These are phyloP conservation scores for Corvus cornix DNA, from an alignment of 2,113 vertebrate genomes.

Conservation along the genomic window DNA sequence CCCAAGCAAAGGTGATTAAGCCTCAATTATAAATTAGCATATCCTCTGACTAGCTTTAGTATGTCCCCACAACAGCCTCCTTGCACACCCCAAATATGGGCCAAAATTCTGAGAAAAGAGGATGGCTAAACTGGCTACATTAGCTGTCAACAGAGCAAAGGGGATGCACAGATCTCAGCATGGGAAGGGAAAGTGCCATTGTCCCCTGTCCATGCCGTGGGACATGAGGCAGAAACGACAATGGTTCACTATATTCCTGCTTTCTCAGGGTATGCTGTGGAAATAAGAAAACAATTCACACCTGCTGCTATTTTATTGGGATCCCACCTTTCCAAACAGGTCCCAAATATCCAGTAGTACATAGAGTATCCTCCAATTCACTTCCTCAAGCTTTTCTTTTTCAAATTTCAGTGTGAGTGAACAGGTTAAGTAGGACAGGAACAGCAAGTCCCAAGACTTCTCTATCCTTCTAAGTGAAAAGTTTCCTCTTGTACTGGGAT, in stretches of 20 bases:
- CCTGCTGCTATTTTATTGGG: neutral
- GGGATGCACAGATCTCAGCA: neutral
- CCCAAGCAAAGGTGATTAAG: neutral
- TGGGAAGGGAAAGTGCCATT: neutral
- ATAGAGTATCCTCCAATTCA: neutral
- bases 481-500: neutral
- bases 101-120: neutral
- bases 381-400: neutral
- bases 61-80: neutral
- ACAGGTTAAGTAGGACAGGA: neutral
- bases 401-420: neutral
- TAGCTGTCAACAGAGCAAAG: neutral
- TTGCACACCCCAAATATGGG: neutral
- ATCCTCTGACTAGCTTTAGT: neutral
- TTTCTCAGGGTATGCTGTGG: neutral
- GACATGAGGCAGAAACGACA: neutral
- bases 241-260: neutral
- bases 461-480: neutral
- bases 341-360: neutral
- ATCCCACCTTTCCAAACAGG: neutral
- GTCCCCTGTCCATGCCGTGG: rapidly evolving
- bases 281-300: neutral
- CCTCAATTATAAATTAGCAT: neutral
- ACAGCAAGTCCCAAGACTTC: neutral
- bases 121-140: neutral